Conservation (phyloP, 2,797 vertebrate species). For the Mus minutoides region DNA sequence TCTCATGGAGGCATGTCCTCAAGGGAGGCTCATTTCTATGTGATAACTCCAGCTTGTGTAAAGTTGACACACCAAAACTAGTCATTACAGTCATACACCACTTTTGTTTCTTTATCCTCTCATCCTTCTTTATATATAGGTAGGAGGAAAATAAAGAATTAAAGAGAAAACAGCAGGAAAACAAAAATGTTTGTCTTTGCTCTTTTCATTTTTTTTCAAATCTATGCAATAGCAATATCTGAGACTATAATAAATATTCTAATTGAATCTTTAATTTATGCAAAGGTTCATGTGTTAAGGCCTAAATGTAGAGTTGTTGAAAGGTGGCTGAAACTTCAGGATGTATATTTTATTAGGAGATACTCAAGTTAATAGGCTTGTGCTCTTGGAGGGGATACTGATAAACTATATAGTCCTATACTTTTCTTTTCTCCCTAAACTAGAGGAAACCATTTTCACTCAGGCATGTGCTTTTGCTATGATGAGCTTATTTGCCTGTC, state of each 20-base stretch:
- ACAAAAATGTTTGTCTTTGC: background rate
- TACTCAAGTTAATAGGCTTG: accelerated
- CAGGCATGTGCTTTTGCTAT: accelerated
- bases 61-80: too few relatives aligned
- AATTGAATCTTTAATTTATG: background rate
- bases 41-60: too few relatives aligned
- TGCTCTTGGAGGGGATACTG: background rate
- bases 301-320: background rate
- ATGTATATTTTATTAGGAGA: accelerated
- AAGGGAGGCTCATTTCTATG: too few relatives aligned
- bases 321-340: background rate
- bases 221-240: background rate
- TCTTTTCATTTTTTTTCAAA: background rate
- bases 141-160: too few relatives aligned
- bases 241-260: background rate
- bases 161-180: background rate
- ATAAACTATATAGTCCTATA: too few relatives aligned
- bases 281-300: accelerated
- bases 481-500: background rate
- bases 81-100: background rate
- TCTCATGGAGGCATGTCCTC: too few relatives aligned
- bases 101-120: background rate
- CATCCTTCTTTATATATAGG: background rate
- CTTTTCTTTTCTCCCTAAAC: background rate
- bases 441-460: background rate